Base-by-base conservation (phyloP, 2,888 invertebrate species). In the Trissolcus japonicus region DNA sequence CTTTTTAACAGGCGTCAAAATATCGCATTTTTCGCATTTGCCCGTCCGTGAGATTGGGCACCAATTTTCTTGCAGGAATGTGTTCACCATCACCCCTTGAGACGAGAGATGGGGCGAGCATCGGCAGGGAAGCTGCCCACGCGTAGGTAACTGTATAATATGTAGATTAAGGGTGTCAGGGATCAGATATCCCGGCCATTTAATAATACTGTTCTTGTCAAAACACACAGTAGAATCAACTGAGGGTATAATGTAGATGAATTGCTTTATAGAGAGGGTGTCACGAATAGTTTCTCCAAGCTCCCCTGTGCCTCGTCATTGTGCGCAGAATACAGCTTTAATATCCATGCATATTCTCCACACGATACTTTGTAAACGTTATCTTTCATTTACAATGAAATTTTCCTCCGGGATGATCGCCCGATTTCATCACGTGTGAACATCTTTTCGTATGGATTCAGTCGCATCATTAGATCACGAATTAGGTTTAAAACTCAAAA, bases 171-270 rank as follows among this genome's bases (percentile, higher is more conserved):
- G 88, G 87, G 88, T 86, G 87, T 87, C 82, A 83, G 82, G 83
- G 84, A 88, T 89, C 88, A 86, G 88, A 88, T 89, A 88, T 87
- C 86, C 83, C 79, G 85, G 85, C 84, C 86, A 88, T 88, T 89
- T 89, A 89, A 89, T 89, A 88, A 89, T 88, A 84, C 87, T 87
- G 88, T 88, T 87, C 87, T 87, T 89, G 89, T 89, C 89, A 89
- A 89, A 89, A 89, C 88, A 89, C 84, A 85, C 85, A 85, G 83
- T 83, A 82, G 82, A 83, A 82, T 83, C 86, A 88, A 87, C 86
- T 85, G 87, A 86, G 87, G 86, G 87, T 87, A 87, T 88, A 89
- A 89, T 88, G 84, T 83, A 85, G 88, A 88, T 88, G 88, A 89
- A 89, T 89, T 87, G 86, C 85, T 76, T 84, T 82, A 82, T 84